A percentile compares a stretch with the other conserved stretches of the same genome.
Evolutionary conservation across 2,797 vertebrate species (phyloP).

Genomic region (Phrynocephalus guinanensis): DNA sequence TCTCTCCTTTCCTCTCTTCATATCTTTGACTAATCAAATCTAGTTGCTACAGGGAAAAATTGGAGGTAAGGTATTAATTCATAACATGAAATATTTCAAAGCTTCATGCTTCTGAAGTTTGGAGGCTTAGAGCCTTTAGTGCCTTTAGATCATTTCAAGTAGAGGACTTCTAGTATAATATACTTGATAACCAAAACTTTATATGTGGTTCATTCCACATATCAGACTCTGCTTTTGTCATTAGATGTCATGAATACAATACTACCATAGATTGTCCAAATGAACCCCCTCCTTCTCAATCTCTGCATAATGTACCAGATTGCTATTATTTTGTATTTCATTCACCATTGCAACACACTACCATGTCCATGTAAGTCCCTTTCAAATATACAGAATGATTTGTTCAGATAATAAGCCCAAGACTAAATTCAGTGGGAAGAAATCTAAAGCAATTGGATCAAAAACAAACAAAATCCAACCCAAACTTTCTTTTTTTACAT

Average conservation of each 20-base stretch:
- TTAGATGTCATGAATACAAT: not conserved
- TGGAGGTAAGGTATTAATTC: slow-evolving; percentile 17
- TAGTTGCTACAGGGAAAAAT: not conserved
- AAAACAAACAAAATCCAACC: too few species aligned
- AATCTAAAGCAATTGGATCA: not conserved
- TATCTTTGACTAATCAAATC: not conserved
- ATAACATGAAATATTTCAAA: slow-evolving; percentile 2
- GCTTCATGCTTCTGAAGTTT: slow-evolving; percentile 4
- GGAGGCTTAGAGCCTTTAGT: slow-evolving; percentile 68
- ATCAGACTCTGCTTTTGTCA: not conserved
- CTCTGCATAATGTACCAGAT: not conserved
- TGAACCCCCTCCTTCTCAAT: not conserved
- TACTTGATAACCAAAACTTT: not conserved
- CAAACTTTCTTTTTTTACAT: too few species aligned
- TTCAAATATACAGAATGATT: not conserved
- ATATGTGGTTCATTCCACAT: not conserved
- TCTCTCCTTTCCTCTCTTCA: not conserved
- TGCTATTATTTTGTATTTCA: not conserved
- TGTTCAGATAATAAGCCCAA: not conserved
- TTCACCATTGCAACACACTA: not conserved
- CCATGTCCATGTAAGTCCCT: not conserved
- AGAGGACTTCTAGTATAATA: slow-evolving; percentile 55
- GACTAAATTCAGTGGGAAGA: not conserved
- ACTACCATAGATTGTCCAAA: not conserved
- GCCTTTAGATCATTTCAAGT: slow-evolving; percentile 67